Base-by-base conservation (phyloP, 2,888 invertebrate species). In the Scaptodrosophila latifasciaeformis region DNA sequence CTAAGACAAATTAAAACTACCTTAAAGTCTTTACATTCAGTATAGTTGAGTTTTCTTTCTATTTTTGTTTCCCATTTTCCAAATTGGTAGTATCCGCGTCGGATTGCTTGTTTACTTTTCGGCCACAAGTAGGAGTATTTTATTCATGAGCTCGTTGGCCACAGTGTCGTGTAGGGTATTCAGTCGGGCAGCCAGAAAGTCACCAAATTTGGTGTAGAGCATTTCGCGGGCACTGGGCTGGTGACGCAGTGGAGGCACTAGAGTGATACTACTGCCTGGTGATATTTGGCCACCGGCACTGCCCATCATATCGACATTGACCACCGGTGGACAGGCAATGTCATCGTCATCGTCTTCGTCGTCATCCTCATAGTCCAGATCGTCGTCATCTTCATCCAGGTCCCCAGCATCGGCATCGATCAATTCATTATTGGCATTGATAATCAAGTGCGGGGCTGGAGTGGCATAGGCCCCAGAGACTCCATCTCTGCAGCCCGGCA, bases 81-180 rank as follows among this genome's bases (percentile, higher is more conserved):
- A n/a, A n/a, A n/a, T n/a, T n/a, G n/a, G n/a, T n/a, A n/a, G n/a
- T n/a, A n/a, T n/a, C n/a, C n/a, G n/a, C n/a, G n/a, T n/a, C n/a
- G n/a, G n/a, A n/a, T 45, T 7, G 24, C 24, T 31, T 31, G 31
- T 48, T 55, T 17, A 84, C 54, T 84, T 84, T 46, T 84, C 85
- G 1, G 85, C 85, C 37, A 85, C 80, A 18, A 85, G 53, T 60
- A 85, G 56, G 19, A 85, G 65, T 30, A 85, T 85, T 47, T 80
- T 82, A 58, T 85, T 85, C 83, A 85, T 85, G 53, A 85, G 57
- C 49, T 85, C 85, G 56, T 85, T 85, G 56, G 85, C 85, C 37
- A 74, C 77, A 17, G 81, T 69, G 62, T 85, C 85, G 48, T 81
- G 77, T 29, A 85, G 62, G 7, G 85, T 84, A 65, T 85, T 85